Percentiles rank a stretch among this genome's conserved stretches.
Conservation (phyloP, 2,888 invertebrate genomes). For the Xylota sylvarum region DNA sequence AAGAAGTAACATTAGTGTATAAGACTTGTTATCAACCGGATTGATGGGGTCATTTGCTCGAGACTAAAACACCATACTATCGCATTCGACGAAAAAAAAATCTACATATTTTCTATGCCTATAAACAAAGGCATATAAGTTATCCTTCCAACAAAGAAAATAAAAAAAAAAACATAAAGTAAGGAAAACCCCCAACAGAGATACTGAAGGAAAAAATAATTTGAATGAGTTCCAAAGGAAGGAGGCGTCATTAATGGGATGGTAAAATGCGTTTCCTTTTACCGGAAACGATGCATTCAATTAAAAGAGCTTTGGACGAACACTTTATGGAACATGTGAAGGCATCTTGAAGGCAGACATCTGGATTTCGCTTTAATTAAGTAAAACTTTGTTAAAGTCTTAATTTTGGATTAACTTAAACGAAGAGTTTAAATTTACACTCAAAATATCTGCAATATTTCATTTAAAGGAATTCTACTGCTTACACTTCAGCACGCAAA, state of each 20-base stretch:
- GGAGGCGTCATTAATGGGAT: conserved; percentile 21
- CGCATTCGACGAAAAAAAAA: conserved; percentile 2
- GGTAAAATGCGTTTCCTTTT: conserved; percentile 51
- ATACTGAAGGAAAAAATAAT: conserved; percentile 13
- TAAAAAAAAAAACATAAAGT: neutral
- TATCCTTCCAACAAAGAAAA: conserved; percentile 2
- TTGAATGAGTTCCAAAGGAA: conserved; percentile 19
- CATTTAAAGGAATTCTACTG: too few species aligned
- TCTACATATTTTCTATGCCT: too few species aligned
- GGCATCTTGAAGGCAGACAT: neutral
- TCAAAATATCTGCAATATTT: too few species aligned
- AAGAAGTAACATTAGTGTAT: neutral
- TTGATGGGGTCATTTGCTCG: neutral
- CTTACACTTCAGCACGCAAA: too few species aligned
- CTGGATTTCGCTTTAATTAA: neutral
- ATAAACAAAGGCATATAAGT: neutral
- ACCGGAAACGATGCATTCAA: conserved; percentile 62
- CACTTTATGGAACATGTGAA: conserved; percentile 26
- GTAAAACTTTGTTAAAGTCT: too few species aligned
- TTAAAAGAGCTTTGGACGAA: conserved; percentile 43
- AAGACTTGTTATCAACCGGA: neutral
- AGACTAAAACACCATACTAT: conserved; percentile 5
- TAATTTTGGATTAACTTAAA: too few species aligned
- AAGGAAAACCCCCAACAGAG: neutral
- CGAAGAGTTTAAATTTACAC: too few species aligned